Percentiles rank a stretch among this genome's conserved stretches.
These are phyloP conservation scores for Hirtodrosophila cameraria DNA, from an alignment of 2,888 invertebrate genomes.

Conservation along the genomic window DNA sequence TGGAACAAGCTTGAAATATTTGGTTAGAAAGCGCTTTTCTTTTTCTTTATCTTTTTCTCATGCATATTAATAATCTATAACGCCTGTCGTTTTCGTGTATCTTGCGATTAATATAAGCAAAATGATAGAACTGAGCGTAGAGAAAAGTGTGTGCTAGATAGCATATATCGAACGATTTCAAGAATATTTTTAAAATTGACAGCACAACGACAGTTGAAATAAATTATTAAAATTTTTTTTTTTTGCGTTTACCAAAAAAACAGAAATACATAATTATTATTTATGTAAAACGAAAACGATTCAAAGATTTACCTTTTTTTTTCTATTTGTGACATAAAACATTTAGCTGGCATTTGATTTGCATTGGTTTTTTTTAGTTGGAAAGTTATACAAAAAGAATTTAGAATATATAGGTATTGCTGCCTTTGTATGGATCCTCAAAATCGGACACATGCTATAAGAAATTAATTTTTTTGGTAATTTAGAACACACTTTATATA, in stretches of 20 bases:
- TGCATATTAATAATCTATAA: conserved; percentile 76
- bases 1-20: conserved; percentile 28
- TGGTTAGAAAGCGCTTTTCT: conserved; percentile 48
- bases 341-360: conserved; percentile 59
- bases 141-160: conserved; percentile 57
- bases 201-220: conserved; percentile 65
- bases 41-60: too few relatives aligned
- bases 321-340: conserved; percentile 64
- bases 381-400: conserved; percentile 67
- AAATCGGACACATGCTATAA: conserved; percentile 89
- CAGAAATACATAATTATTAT: conserved; percentile 37
- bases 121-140: conserved; percentile 21
- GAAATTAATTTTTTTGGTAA: conserved; percentile 71
- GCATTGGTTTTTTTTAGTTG: conserved; percentile 36
- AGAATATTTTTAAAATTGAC: conserved; percentile 42
- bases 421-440: conserved; percentile 88
- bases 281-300: conserved; percentile 23
- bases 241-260: conserved; percentile 40
- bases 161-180: conserved; percentile 62
- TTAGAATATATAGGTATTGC: conserved; percentile 95
- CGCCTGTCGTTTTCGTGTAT: conserved; percentile 67
- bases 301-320: conserved; percentile 68
- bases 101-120: conserved; percentile 17
- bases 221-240: conserved; percentile 65
- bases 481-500: conserved; percentile 57